Conservation (phyloP, 2,113 vertebrate genomes). For the Lagenorhynchus albirostris region DNA sequence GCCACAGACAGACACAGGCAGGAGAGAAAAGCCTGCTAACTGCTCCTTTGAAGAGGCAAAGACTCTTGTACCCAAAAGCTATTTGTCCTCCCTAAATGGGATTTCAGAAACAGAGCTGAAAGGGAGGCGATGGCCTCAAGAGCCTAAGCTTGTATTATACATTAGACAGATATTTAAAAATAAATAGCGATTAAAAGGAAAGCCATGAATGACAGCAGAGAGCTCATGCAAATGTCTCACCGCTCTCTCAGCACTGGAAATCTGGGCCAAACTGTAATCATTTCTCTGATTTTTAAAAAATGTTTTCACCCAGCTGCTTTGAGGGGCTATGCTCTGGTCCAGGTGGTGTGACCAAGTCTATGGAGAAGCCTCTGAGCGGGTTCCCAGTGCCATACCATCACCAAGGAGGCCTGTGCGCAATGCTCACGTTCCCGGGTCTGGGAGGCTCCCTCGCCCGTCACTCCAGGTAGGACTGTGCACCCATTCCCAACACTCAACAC, state of each 20-base stretch:
- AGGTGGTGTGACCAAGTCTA: rapidly evolving
- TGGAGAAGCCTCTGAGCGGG: no score
- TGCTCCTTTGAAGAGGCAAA: slow-evolving; percentile 60
- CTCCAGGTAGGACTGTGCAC: rapidly evolving
- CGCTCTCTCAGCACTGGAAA: not conserved
- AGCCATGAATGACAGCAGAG: not conserved
- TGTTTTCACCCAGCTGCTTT: not conserved
- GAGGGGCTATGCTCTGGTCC: not conserved
- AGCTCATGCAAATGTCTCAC: slow-evolving; percentile 47
- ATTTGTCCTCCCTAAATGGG: slow-evolving; percentile 60
- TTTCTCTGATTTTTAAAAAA: not conserved
- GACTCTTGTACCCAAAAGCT: slow-evolving; percentile 62
- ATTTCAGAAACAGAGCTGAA: slow-evolving; percentile 61
- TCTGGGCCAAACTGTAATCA: slow-evolving; percentile 28
- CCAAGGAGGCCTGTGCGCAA: rapidly evolving
- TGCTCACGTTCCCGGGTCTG: rapidly evolving
- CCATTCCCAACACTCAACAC: not conserved
- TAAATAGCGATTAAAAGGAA: slow-evolving; percentile 54
- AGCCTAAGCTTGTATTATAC: slow-evolving; percentile 32
- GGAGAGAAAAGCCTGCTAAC: not conserved
- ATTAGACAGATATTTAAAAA: slow-evolving; percentile 62
- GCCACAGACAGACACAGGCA: not conserved
- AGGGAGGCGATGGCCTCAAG: not conserved
- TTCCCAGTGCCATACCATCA: not conserved
- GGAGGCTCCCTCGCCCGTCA: rapidly evolving